Evolutionary conservation across 2,113 vertebrate species (phyloP).

Genomic region (Siphamia tubifer): DNA sequence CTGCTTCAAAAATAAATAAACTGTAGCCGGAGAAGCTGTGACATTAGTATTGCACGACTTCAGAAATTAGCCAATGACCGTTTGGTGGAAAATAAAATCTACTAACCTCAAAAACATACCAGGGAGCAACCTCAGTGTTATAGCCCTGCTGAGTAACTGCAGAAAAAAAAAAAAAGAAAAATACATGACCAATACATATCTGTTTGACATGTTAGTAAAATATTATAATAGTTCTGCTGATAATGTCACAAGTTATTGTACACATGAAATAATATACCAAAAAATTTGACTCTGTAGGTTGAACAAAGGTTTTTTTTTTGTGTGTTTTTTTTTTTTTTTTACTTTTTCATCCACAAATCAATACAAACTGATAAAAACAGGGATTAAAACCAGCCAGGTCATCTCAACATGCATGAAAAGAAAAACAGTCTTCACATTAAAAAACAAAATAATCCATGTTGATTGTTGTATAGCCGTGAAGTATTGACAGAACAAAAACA

Average conservation of each 20-base stretch:
- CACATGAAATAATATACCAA: slow-evolving; percentile 96
- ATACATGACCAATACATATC: slow-evolving; percentile 82
- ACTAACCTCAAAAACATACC: slow-evolving; percentile 6
- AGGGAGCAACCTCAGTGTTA: slow-evolving; percentile 72
- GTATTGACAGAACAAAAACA: slow-evolving; percentile 82
- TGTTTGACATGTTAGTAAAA: slow-evolving; percentile 90
- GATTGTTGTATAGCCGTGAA: slow-evolving; percentile 85
- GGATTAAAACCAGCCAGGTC: slow-evolving; percentile 84
- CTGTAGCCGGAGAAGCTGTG: slow-evolving; percentile 44
- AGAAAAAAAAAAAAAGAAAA: slow-evolving; percentile 18
- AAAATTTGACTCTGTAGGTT: slow-evolving; percentile 77
- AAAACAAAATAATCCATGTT: slow-evolving; percentile 36
- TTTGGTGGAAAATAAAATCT: background rate
- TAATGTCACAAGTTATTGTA: slow-evolving; percentile 96
- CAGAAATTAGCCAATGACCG: slow-evolving; percentile 59
- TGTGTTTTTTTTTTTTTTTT: slow-evolving; percentile 40
- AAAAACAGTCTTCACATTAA: slow-evolving; percentile 83
- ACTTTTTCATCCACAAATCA: slow-evolving; percentile 80
- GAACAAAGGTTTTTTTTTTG: slow-evolving; percentile 67
- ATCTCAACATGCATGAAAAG: slow-evolving; percentile 91
- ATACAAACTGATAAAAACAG: slow-evolving; percentile 81
- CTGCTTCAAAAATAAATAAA: slow-evolving; percentile 52
- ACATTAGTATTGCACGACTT: slow-evolving; percentile 70
- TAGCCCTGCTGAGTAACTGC: slow-evolving; percentile 48
- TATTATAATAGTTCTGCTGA: slow-evolving; percentile 86